Evolutionary conservation across 2,888 invertebrate species (phyloP).

Genomic region (Salpingus planirostris): DNA sequence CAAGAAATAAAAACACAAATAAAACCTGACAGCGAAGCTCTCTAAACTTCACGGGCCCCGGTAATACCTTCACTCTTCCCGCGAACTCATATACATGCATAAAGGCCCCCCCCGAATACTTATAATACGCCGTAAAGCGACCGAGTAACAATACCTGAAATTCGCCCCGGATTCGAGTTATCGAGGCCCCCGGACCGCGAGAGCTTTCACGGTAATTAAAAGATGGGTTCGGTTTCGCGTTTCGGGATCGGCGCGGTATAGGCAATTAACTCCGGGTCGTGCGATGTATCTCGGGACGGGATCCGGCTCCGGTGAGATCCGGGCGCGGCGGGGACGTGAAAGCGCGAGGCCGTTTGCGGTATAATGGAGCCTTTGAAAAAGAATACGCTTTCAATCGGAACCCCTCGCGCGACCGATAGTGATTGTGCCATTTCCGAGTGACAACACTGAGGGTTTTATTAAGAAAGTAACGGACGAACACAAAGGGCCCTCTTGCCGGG

Average conservation of each 20-base stretch:
- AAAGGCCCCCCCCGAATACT: constrained; percentile 17
- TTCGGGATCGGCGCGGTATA: too few relatives aligned
- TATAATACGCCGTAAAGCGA: constrained; percentile 19
- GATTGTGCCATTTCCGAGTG: constrained; percentile 33
- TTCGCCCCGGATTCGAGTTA: too few relatives aligned
- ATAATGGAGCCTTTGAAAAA: constrained; percentile 12
- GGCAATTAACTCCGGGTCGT: too few relatives aligned
- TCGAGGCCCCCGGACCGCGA: too few relatives aligned
- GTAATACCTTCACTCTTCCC: constrained; percentile 16
- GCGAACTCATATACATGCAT: constrained; percentile 7
- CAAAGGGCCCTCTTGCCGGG: constrained; percentile 22
- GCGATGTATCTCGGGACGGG: too few relatives aligned
- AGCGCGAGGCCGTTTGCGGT: neutral
- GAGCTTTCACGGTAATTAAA: too few relatives aligned
- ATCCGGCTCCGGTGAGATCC: too few relatives aligned
- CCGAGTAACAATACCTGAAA: neutral
- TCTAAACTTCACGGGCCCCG: constrained; percentile 24
- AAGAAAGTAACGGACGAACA: constrained; percentile 30
- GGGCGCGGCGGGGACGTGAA: neutral
- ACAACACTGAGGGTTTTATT: constrained; percentile 32
- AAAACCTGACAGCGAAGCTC: constrained; percentile 25
- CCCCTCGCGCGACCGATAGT: constrained; percentile 29
- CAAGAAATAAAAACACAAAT: constrained; percentile 32
- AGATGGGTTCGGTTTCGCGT: too few relatives aligned
- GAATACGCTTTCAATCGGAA: constrained; percentile 29